phyloP scores from a whole-genome alignment of 2,797 vertebrate species.

The Aplochiton taeniatus region DNA sequence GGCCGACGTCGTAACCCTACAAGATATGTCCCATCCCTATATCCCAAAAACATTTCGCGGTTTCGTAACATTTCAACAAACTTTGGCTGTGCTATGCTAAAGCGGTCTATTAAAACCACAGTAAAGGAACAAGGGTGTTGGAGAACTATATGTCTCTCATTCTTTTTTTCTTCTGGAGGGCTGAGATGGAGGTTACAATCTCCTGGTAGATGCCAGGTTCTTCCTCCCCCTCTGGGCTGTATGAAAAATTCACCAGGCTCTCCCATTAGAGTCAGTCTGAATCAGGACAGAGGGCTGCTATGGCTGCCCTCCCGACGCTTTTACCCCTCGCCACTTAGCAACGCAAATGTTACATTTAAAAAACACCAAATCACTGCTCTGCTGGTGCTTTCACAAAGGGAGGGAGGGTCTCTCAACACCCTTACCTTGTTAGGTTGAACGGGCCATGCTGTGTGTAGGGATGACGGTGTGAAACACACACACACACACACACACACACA shows the following conservation, averaged over 20 bases:
- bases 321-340: constrained; percentile 55
- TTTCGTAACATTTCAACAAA: too few species aligned
- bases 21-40: too few species aligned
- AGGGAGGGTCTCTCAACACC: too few species aligned
- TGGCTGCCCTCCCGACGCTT: constrained; percentile 41
- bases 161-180: constrained; percentile 22
- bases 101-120: too few species aligned
- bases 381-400: neutral
- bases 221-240: constrained; percentile 81
- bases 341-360: constrained; percentile 63
- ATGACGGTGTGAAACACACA: neutral
- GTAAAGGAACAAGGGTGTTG: too few species aligned
- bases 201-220: constrained; percentile 72
- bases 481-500: neutral
- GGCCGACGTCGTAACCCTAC: too few species aligned
- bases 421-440: too few species aligned
- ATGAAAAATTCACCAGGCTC: constrained; percentile 92
- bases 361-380: constrained; percentile 56
- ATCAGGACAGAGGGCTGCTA: constrained; percentile 73
- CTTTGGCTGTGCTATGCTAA: too few species aligned
- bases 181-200: constrained; percentile 71
- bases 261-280: constrained; percentile 88
- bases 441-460: neutral
- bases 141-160: constrained; percentile 6
- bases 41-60: too few species aligned